Base-by-base conservation (phyloP, 2,797 vertebrate species). In the Pangasius djambal region DNA sequence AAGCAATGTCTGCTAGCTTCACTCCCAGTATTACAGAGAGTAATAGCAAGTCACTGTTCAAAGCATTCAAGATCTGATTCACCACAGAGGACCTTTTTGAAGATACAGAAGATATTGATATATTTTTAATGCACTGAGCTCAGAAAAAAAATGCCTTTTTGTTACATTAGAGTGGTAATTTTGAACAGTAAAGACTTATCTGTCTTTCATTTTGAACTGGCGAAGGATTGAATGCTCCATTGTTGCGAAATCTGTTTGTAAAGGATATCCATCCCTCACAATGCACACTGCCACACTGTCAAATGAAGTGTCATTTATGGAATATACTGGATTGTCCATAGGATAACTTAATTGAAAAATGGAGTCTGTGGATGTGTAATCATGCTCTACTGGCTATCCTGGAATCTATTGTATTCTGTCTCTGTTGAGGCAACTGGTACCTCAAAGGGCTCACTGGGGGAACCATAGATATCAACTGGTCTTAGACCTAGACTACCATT, bases 311-410 rank as follows among this genome's bases (percentile, higher is more conserved):
- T 95, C 95, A 96, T 90, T 94, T 94, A 92, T 93, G 89, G 86
- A 94, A 94, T 94, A 94, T 95, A 96, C 94, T 91, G 93, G 94
- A 95, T 96, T 96, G 96, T 96, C 93, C 91, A 91, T 91, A 91
- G 94, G 94, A 95, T 96, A 95, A 96, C 96, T 96, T 96, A 94
- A 96, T 96, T 96, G 96, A 95, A 96, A 95, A 96, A 96, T 95
- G 95, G 96, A 95, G 91, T 96, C 95, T 94, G 94, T 92, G 94
- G 94, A 93, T 94, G 93, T 94, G 93, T 93, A 63, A 93, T 92
- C 95, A 92, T 92, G 94, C 93, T 93, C 93, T 92, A 94, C 95
- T 95, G 94, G 95, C 95, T 95, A 93, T 92, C 92, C 92, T 95
- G 90, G 94, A 91, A 94, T 95, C 82, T 55, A 31, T 28, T 55